phyloP scores from a whole-genome alignment of 2,113 vertebrate genomes.

The Passer domesticus region DNA sequence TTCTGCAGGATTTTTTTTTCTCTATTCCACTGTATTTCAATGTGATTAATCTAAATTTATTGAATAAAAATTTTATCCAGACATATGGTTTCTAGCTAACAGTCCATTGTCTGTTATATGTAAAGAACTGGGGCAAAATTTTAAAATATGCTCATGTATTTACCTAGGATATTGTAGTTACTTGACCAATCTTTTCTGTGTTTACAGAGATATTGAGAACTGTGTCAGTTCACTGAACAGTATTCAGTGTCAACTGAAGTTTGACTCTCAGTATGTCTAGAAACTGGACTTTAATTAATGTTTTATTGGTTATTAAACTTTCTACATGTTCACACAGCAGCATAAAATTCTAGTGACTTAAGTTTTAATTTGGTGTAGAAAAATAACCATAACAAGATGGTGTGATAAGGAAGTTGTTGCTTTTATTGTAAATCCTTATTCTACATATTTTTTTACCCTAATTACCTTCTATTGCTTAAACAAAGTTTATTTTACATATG shows the following conservation, averaged over 20 bases:
- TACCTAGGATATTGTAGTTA: background rate
- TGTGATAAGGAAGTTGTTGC: background rate
- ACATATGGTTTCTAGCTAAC: background rate
- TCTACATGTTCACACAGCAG: background rate
- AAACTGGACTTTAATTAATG: background rate
- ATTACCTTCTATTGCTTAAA: background rate
- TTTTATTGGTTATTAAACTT: constrained; percentile 4
- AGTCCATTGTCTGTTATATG: background rate
- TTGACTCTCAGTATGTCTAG: background rate
- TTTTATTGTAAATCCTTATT: background rate
- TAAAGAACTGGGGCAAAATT: background rate
- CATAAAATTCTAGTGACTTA: background rate
- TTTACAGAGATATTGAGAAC: background rate
- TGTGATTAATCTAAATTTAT: background rate
- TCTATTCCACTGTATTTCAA: background rate
- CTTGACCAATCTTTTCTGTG: background rate
- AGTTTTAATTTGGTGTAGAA: background rate
- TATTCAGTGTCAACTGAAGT: background rate
- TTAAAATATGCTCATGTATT: background rate
- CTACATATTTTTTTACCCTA: background rate
- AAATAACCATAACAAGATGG: background rate
- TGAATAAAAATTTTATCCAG: background rate
- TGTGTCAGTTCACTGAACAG: background rate
- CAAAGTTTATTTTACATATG: background rate
- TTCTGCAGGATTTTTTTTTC: background rate